phyloP scores from a whole-genome alignment of 37 sponge, comb jelly and placozoan genomes.

The Chondrosia reniformis region DNA sequence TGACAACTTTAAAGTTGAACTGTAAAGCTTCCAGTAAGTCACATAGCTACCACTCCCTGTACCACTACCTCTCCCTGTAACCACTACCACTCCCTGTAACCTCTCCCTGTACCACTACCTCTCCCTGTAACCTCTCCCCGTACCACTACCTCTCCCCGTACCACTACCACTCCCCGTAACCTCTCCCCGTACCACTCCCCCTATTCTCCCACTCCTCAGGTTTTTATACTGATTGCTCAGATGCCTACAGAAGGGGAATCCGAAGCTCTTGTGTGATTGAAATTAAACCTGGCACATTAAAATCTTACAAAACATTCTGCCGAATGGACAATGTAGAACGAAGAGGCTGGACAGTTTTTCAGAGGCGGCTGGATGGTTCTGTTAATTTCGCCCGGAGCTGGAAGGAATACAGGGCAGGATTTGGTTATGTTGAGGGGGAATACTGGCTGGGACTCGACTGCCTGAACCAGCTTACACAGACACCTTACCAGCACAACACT shows the following conservation, averaged over 20 bases:
- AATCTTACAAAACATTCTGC: conserved; percentile 8
- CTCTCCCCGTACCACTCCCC: neutral
- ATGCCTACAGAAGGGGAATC: neutral
- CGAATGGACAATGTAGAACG: neutral
- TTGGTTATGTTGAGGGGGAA: conserved; percentile 9
- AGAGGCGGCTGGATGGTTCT: conserved; percentile 12
- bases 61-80: neutral
- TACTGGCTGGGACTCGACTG: conserved; percentile 18
- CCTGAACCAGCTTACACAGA: conserved; percentile 17
- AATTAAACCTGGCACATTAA: conserved; percentile 8
- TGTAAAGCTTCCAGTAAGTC: no score
- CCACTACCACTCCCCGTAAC: neutral
- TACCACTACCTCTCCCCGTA: neutral
- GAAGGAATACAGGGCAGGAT: neutral
- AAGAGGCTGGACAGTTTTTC: conserved; percentile 10
- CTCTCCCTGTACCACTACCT: neutral
- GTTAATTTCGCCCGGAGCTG: conserved; percentile 5
- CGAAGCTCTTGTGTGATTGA: neutral
- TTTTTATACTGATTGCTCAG: conserved; percentile 6
- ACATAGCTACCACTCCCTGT: no score
- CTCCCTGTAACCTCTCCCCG: neutral
- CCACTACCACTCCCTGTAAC: neutral
- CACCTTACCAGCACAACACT: conserved; percentile 12
- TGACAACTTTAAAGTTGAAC: no score
- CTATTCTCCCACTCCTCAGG: no score